phyloP scores from a whole-genome alignment of 2,113 vertebrate genomes.

The Sitta europaea region DNA sequence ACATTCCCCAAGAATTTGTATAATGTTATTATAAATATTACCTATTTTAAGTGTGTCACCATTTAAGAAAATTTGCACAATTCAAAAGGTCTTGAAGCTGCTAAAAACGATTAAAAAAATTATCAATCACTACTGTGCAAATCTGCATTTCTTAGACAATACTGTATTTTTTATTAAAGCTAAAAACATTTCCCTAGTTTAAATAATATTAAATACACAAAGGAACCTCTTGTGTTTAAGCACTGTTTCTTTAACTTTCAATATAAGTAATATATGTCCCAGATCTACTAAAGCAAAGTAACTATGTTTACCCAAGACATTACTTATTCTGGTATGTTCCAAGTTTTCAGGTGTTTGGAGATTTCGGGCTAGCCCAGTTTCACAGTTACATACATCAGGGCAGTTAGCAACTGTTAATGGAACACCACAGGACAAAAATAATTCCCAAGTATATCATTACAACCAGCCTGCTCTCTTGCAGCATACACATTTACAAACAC shows the following conservation, averaged over 20 bases:
- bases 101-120: background rate
- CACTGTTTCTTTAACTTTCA: background rate
- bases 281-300: background rate
- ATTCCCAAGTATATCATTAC: background rate
- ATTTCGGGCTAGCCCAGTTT: background rate
- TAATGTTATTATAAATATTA: background rate
- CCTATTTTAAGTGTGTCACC: background rate
- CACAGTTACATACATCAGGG: background rate
- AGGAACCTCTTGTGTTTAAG: background rate
- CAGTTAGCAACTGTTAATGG: background rate
- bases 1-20: background rate
- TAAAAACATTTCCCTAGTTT: background rate
- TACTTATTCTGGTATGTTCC: background rate
- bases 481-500: background rate
- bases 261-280: background rate
- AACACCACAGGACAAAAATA: background rate
- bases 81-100: background rate
- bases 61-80: background rate
- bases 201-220: background rate
- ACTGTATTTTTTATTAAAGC: background rate
- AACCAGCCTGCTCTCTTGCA: background rate
- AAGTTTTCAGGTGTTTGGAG: background rate
- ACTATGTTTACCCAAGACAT: background rate
- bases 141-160: background rate
- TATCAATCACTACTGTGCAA: background rate